Evolutionary conservation across 2,113 vertebrate genomes (phyloP), one percentile per base, ranked within the genome.

Genomic region (Promerops cafer): DNA sequence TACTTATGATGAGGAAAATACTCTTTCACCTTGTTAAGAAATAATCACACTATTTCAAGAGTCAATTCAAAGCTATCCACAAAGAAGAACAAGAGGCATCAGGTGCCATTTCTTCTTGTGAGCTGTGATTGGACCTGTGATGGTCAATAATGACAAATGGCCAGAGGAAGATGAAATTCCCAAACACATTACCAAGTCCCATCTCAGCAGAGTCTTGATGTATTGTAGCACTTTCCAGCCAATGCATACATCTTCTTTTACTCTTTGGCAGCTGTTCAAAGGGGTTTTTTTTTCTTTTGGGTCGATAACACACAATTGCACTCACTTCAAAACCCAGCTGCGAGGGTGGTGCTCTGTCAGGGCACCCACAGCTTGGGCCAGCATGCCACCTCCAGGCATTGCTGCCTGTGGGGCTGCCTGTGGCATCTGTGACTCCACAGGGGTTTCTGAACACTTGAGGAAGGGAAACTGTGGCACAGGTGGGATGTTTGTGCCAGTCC

Each of bases 161-260:
- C 60, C 59, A 42, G 39, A 84, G 85, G 57, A 84, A 59, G 69
- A 63, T 39, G 19, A 78, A 88, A 88, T 75, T 91, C 86, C 80
- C 69, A 44, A 83, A 74, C 16, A 20, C 1, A 5, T 69, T 35
- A 87, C 17, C 11, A 92, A 95, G 72, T 39, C 66, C 75, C 60
- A 4, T 42, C 76, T 86, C n/a, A 59, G 54, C 50, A 54, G 70
- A 59, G 23, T 71, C 64, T 78, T 95, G 93, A 91, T 87, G 28
- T 86, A 91, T 94, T 52, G 76, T 26, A 82, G 66, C 85, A 82
- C 69, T 96, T 92, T 39, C 59, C 76, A 91, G 77, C 50, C 65
- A 83, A 74, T 6, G 1, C 60, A 74, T 56, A 60, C 44, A 70
- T 90, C 90, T 95, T 90, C 76, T 68, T 96, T 84, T 35, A 76